These are phyloP conservation scores for Venustoraphidia nigricollis DNA, from an alignment of 2,888 invertebrate genomes.

Conservation along the genomic window DNA sequence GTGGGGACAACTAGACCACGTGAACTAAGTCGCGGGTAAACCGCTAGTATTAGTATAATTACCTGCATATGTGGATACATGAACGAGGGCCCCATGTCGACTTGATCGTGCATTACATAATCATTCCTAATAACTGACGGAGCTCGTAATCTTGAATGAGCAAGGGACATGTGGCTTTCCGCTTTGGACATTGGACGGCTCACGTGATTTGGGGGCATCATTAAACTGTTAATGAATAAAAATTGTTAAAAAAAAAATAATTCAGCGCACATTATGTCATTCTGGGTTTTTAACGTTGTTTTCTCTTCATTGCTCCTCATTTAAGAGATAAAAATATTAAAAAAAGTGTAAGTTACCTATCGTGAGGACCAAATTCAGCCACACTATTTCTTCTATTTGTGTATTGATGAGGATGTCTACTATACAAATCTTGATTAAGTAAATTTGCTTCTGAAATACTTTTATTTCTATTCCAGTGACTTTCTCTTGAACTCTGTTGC, in stretches of 20 bases:
- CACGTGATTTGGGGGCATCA: constrained; percentile 33
- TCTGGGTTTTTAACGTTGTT: background rate
- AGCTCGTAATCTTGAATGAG: constrained; percentile 32
- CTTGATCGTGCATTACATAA: constrained; percentile 36
- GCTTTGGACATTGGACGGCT: constrained; percentile 45
- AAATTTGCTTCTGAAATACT: constrained; percentile 82
- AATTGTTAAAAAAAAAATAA: too few relatives aligned
- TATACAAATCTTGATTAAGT: constrained; percentile 42
- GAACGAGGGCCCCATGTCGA: constrained; percentile 31
- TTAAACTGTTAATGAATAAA: constrained; percentile 23
- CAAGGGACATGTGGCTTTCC: constrained; percentile 44
- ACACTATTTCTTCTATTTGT: constrained; percentile 39
- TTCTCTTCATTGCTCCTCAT: too few relatives aligned
- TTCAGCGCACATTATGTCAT: background rate
- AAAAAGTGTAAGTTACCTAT: constrained; percentile 1
- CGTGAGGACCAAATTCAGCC: constrained; percentile 37
- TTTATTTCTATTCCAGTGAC: constrained; percentile 33
- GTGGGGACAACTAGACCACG: too few relatives aligned
- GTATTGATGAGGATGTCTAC: constrained; percentile 24
- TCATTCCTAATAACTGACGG: constrained; percentile 39
- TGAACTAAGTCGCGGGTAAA: too few relatives aligned
- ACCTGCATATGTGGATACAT: constrained; percentile 50
- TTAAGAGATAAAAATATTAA: too few relatives aligned
- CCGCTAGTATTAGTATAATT: constrained; percentile 14
- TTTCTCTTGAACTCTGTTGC: constrained; percentile 36